These are phyloP conservation scores for Palaemon carinicauda DNA, from an alignment of 1,140 invertebrate genomes.

Conservation along the genomic window DNA sequence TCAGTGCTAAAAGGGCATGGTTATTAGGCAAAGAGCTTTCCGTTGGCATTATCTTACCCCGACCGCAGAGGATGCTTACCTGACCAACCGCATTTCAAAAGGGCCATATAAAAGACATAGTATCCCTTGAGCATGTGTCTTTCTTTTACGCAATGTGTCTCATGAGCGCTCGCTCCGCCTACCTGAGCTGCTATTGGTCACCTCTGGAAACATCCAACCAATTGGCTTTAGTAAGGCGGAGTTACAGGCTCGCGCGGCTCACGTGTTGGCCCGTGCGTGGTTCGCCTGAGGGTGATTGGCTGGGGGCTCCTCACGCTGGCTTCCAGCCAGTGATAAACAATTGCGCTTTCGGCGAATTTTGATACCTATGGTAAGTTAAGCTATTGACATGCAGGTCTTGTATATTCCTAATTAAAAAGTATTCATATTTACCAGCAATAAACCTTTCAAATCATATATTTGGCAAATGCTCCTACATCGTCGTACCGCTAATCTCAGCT, in stretches of 20 bases:
- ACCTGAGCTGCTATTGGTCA: not conserved
- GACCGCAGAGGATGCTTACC: conserved; percentile 15
- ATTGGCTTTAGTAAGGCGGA: conserved; percentile 11
- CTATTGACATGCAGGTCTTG: not conserved
- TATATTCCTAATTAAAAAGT: too few relatives aligned
- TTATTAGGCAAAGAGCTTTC: not conserved
- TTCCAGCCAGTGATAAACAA: conserved; percentile 45
- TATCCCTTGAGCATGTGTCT: not conserved
- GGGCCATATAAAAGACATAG: not conserved
- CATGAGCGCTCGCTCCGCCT: not conserved
- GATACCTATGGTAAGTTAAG: not conserved
- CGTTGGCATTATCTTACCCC: conserved; percentile 39
- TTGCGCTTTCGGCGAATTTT: not conserved
- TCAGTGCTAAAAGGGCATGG: conserved; percentile 31
- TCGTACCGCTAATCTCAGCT: not conserved
- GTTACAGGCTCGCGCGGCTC: conserved; percentile 35
- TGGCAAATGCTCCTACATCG: not conserved
- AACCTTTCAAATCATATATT: too few relatives aligned
- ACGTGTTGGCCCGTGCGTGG: conserved; percentile 56
- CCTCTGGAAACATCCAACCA: not conserved
- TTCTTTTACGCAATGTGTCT: not conserved
- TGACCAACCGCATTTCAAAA: not conserved
- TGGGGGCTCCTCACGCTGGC: conserved; percentile 39
- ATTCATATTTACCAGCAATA: too few relatives aligned
- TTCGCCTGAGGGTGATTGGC: conserved; percentile 51